Base-by-base conservation (phyloP, 2,113 vertebrate species). In the Lathamus discolor region DNA sequence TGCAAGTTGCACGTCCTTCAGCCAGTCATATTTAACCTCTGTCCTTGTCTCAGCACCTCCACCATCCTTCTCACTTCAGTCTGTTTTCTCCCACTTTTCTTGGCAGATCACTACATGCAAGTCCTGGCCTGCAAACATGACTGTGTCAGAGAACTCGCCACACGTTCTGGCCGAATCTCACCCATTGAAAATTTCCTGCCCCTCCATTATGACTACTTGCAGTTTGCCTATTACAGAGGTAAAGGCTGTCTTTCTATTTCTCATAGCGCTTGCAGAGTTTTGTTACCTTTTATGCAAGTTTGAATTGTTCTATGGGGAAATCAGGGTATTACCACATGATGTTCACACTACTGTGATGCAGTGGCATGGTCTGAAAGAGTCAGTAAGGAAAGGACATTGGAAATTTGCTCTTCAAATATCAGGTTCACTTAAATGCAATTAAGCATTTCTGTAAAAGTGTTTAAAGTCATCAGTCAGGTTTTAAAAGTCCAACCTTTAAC, bases 141-240 rank as follows among this genome's bases (percentile, higher is more conserved):
- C 87, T 99, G 99, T 7, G 98, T 99, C 52, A 96, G 99, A 94
- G 99, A 99, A 35, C 98, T 99, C 0, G 98, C 99, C 52, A 99
- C 99, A 0, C 98, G 99, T 5, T 99, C 99, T 0, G 99, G 99
- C 7, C 99, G 99, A 9, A 98, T 99, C 84, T 99, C 99, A 0
- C 99, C 99, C 9, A 99, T 99, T 5, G 99, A 99, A 86, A 99
- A 99, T 95, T 99, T 99, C 95, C 98, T 99, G 61, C 99, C 99
- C 33, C 98, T 99, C 79, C 99, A 99, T 88, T 99, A 99, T 0
- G 99, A 99, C 97, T 99, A 99, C 97, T 96, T 99, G 72, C 99
- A 99, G 97, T 99, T 99, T 67, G 98, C 99, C 89, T 99, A 99
- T 96, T 99, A 99, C 96, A 98, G 98, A 98, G 98, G 99, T 99